These are phyloP conservation scores for Sminthurides bifidus DNA, from an alignment of 1,140 invertebrate genomes.

Conservation along the genomic window DNA sequence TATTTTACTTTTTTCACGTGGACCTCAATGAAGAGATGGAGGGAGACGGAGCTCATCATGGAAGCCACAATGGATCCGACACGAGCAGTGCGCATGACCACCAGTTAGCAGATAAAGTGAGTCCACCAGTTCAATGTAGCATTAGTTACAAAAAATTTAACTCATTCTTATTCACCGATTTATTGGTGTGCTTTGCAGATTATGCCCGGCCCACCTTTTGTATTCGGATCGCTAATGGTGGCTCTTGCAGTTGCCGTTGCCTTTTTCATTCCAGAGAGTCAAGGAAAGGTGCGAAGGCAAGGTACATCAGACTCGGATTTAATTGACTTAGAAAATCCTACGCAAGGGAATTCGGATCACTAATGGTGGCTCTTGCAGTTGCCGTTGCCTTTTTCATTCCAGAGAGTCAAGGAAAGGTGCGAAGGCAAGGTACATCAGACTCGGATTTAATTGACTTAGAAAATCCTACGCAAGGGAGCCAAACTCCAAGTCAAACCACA, in stretches of 20 bases:
- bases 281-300: conserved; percentile 35
- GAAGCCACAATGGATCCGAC: not conserved
- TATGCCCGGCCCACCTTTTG: conserved; percentile 98
- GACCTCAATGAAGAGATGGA: conserved; percentile 71
- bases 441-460: conserved; percentile 31
- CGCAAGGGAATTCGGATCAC: no score
- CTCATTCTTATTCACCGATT: not conserved
- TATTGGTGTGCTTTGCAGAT: conserved; percentile 43
- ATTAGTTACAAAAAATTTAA: not conserved
- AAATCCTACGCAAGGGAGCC: conserved; percentile 31
- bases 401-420: conserved; percentile 44
- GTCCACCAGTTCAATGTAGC: conserved; percentile 4
- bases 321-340: conserved; percentile 32
- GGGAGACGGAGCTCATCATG: conserved; percentile 31
- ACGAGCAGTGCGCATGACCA: conserved; percentile 7
- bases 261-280: conserved; percentile 72
- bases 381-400: conserved; percentile 85
- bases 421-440: conserved; percentile 29
- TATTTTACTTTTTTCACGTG: conserved; percentile 98
- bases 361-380: no score
- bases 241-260: conserved; percentile 78
- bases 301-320: conserved; percentile 30
- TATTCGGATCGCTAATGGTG: conserved; percentile 92
- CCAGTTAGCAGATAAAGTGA: conserved; percentile 15
- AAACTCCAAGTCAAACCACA: conserved; percentile 42